These are phyloP conservation scores for Protonibea diacanthus DNA, from an alignment of 2,797 vertebrate species.

Conservation along the genomic window DNA sequence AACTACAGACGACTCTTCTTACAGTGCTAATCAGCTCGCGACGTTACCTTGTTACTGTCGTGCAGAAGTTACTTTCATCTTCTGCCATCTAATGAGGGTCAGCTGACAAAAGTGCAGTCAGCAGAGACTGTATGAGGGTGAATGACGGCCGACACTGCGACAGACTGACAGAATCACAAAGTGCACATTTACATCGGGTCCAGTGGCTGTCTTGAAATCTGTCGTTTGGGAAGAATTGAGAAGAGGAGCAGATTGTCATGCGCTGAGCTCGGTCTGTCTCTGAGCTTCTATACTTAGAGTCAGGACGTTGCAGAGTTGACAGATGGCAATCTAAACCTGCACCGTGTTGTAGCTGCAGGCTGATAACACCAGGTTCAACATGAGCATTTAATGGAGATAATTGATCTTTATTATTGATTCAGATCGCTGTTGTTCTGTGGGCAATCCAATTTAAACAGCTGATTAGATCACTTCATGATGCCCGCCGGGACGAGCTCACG, in stretches of 20 bases:
- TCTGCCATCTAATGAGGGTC: slow-evolving; percentile 7
- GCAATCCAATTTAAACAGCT: background rate
- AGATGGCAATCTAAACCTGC: background rate
- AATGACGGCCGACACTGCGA: slow-evolving; percentile 12
- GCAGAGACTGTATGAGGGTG: background rate
- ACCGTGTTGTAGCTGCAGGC: background rate
- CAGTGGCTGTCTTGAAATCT: slow-evolving; percentile 8
- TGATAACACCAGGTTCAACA: background rate
- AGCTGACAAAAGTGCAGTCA: slow-evolving; percentile 10
- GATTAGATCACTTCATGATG: slow-evolving; percentile 12
- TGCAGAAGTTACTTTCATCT: background rate
- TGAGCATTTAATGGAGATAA: slow-evolving; percentile 2
- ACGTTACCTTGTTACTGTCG: background rate
- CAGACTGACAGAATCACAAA: slow-evolving; percentile 30
- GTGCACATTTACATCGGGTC: slow-evolving; percentile 1
- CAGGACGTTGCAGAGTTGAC: background rate
- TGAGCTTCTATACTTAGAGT: background rate
- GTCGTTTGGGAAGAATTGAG: slow-evolving; percentile 1
- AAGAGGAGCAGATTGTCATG: slow-evolving; percentile 8
- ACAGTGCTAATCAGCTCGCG: background rate
- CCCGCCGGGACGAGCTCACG: slow-evolving; percentile 11
- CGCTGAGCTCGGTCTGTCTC: background rate
- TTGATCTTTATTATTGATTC: slow-evolving; percentile 22
- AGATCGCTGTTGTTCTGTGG: slow-evolving; percentile 3
- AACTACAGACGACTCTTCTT: background rate